phyloP scores from a whole-genome alignment of 2,888 invertebrate genomes.

The Sarcophaga variegata region DNA sequence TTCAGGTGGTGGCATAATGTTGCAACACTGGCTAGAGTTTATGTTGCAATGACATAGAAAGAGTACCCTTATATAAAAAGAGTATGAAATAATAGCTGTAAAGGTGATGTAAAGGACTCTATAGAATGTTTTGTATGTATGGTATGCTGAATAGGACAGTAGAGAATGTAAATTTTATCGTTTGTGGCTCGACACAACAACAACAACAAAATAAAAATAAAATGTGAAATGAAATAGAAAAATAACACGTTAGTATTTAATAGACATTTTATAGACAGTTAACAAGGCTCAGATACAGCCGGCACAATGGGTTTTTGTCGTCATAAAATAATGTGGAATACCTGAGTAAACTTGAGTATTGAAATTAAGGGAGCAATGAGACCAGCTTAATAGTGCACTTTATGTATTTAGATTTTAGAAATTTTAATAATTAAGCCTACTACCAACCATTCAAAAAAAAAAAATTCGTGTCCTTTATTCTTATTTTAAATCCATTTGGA shows the following conservation, averaged over 20 bases:
- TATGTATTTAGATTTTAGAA: too few relatives aligned
- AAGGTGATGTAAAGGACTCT: neutral
- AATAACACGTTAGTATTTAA: slow-evolving; percentile 35
- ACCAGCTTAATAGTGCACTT: too few relatives aligned
- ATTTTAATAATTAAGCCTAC: too few relatives aligned
- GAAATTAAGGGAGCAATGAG: too few relatives aligned
- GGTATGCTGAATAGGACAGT: neutral
- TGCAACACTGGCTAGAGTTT: slow-evolving; percentile 1
- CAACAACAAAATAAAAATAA: neutral
- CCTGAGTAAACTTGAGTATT: neutral
- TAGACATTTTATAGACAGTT: slow-evolving; percentile 43
- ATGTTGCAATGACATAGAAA: slow-evolving; percentile 30
- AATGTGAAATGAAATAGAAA: slow-evolving; percentile 13
- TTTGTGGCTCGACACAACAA: slow-evolving; percentile 18
- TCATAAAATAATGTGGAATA: too few relatives aligned
- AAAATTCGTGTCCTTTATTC: too few relatives aligned
- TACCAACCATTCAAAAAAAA: too few relatives aligned
- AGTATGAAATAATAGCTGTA: slow-evolving; percentile 3
- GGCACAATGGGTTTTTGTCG: neutral
- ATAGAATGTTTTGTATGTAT: too few relatives aligned
- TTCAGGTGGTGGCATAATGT: slow-evolving; percentile 14
- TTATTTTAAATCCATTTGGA: neutral
- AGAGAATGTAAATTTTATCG: slow-evolving; percentile 11
- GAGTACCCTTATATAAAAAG: neutral
- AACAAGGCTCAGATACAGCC: slow-evolving; percentile 5